A percentile compares a stretch with the other conserved stretches of the same genome.
These are phyloP conservation scores for Acomys russatus DNA, from an alignment of 2,797 vertebrate genomes.

Conservation along the genomic window DNA sequence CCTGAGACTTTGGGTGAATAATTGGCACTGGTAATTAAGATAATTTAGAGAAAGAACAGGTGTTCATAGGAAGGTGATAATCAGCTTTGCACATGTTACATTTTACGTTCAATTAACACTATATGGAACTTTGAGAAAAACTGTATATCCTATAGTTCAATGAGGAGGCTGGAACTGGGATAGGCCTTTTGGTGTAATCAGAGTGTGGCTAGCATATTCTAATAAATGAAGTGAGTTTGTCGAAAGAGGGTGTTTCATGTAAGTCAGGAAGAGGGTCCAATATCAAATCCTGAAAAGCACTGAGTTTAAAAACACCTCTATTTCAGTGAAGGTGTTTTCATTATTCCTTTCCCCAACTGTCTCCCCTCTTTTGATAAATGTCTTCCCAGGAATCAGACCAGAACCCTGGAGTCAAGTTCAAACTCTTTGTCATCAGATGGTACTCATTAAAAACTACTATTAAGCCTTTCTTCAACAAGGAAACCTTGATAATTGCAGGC, in stretches of 20 bases:
- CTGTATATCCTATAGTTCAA: slow-evolving; percentile 40
- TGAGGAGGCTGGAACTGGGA: not conserved
- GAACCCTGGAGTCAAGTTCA: not conserved
- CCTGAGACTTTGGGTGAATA: slow-evolving; percentile 20
- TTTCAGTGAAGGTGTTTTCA: slow-evolving; percentile 21
- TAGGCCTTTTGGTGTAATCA: not conserved
- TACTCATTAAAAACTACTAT: not conserved
- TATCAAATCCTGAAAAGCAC: not conserved
- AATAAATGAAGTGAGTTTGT: slow-evolving; percentile 13
- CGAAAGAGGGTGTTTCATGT: not conserved
- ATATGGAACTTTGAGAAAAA: slow-evolving; percentile 39
- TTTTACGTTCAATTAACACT: slow-evolving; percentile 37
- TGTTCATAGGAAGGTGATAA: slow-evolving; percentile 43
- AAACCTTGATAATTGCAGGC: too few relatives aligned
- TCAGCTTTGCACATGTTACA: slow-evolving; percentile 51
- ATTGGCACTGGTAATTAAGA: slow-evolving; percentile 50
- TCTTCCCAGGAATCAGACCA: not conserved
- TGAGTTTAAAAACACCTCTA: not conserved
- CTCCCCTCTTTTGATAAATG: not conserved
- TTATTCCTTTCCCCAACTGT: not conserved
- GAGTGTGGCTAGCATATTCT: not conserved
- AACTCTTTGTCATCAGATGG: not conserved
- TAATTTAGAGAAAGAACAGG: slow-evolving; percentile 56
- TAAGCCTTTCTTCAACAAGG: not conserved
- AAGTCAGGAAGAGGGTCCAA: not conserved